phyloP scores from a whole-genome alignment of 1,140 invertebrate genomes.

The Trachelipus rathkii region DNA sequence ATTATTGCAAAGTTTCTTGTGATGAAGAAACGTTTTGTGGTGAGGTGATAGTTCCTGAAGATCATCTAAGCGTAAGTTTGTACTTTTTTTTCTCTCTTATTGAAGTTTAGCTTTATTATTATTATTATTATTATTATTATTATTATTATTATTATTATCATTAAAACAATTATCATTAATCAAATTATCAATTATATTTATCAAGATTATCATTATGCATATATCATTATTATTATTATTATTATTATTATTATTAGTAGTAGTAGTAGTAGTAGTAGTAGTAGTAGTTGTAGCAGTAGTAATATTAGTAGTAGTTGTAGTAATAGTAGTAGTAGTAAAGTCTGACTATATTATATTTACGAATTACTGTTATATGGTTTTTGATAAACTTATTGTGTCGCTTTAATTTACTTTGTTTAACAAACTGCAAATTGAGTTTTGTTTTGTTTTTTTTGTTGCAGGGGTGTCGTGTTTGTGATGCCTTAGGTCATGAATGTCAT shows the following conservation, averaged over 20 bases:
- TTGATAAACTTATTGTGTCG: background rate
- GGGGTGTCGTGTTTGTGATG: conserved; percentile 80
- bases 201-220: too few species aligned
- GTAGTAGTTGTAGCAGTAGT: background rate
- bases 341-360: background rate
- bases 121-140: background rate
- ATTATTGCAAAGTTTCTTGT: conserved; percentile 84
- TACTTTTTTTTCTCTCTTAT: too few species aligned
- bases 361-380: background rate
- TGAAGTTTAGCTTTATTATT: background rate
- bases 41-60: conserved; percentile 83
- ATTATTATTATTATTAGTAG: background rate
- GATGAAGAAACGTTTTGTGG: conserved; percentile 84
- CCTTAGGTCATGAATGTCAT: conserved; percentile 72
- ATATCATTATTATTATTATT: too few species aligned
- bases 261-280: too few species aligned
- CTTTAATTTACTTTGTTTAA: background rate
- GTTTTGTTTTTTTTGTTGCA: conserved; percentile 48
- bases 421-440: background rate
- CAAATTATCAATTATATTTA: too few species aligned
- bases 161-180: too few species aligned
- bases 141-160: background rate
- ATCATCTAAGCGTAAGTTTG: conserved; percentile 80
- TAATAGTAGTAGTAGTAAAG: too few species aligned
- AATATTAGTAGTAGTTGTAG: background rate